Base-by-base conservation (phyloP, 2,888 invertebrate species). In the Drosophila anceps region DNA sequence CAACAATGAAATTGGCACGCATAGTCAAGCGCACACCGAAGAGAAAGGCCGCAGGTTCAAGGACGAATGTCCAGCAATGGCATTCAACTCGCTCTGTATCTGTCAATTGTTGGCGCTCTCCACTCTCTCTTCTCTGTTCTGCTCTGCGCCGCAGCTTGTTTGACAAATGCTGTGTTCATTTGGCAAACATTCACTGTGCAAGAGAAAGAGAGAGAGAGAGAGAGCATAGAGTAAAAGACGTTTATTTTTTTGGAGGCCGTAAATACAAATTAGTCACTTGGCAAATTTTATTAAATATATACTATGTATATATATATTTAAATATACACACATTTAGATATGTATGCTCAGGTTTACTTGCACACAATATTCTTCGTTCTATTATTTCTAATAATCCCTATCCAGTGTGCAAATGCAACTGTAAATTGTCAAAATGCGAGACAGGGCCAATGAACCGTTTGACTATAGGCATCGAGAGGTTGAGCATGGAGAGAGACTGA, bases 11-110 rank as follows among this genome's bases (percentile, higher is more conserved):
- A 50, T 20, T 64, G 24, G 58, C 39, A 53, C 44, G 46, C 31
- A 15, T 29, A 46, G 58, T 29, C 41, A 10, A 48, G 39, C 29
- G 9, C 39, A 48, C 13, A 10, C 10, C 13, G 10, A 27, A 50
- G 59, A 37, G 41, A 74, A 77, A 75, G 58, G 68, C 78, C 53
- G 44, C 72, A 67, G 69, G 81, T 82, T 82, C 81, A 82, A 82
- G 81, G 81, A 80, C 81, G 80, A 76, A 63, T 57, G 57, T 74
- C 69, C 66, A 60, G 51, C 58, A 65, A 61, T 79, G 81, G 62
- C 82, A 79, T 79, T 81, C 69, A 81, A 82, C 81, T 66, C 48
- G 46, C 50, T 64, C 55, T 62, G 57, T 65, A 24, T 60, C 65
- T 43, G 24, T 54, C 57, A 48, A 24, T 37, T 46, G 46, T 12